Evolutionary conservation across 2,113 vertebrate species (phyloP).

Genomic region (Xerus inauris): DNA sequence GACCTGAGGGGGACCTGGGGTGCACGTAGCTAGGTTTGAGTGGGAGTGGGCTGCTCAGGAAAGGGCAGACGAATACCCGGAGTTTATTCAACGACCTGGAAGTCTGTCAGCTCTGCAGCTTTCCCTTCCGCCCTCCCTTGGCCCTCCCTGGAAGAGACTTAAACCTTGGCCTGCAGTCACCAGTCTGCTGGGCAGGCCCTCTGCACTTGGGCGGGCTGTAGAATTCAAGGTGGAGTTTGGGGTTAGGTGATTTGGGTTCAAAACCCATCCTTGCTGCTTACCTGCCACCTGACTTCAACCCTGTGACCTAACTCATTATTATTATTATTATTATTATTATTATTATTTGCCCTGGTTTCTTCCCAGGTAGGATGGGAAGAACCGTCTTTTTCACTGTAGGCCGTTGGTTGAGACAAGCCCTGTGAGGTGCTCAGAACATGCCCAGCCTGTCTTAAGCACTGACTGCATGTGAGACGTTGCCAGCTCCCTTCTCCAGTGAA

Average conservation of each 20-base stretch:
- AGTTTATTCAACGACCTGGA: not conserved
- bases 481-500: not conserved
- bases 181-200: not conserved
- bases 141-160: not conserved
- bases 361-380: not conserved
- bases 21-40: not conserved
- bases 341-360: not conserved
- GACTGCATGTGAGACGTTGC: too few relatives aligned
- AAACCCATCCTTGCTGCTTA: not conserved
- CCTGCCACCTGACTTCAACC: not conserved
- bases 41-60: not conserved
- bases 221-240: not conserved
- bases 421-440: not conserved
- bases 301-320: not conserved
- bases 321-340: too few relatives aligned
- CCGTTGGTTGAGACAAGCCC: not conserved
- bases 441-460: accelerated
- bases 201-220: not conserved
- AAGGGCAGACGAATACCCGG: too few relatives aligned
- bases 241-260: not conserved
- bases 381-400: accelerated
- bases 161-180: accelerated
- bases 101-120: too few relatives aligned
- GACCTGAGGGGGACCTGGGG: too few relatives aligned
- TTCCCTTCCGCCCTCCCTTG: not conserved